Evolutionary conservation across 2,888 invertebrate genomes (phyloP).

Genomic region (Rhingia rostrata): DNA sequence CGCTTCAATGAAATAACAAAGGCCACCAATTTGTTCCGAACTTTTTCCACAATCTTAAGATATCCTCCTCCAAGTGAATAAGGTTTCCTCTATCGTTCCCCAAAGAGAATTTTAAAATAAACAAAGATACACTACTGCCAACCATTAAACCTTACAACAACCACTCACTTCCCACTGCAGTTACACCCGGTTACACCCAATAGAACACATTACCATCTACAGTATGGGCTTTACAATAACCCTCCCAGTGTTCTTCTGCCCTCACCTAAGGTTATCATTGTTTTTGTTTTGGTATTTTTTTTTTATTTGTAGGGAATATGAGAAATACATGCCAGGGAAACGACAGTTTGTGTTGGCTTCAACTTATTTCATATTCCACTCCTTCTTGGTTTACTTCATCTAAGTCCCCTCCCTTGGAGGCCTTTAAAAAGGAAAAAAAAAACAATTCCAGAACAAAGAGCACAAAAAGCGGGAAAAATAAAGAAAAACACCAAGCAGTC

Average conservation of each 20-base stretch:
- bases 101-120: conserved; percentile 2
- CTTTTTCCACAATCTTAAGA: neutral
- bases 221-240: conserved; percentile 16
- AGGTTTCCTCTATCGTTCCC: neutral
- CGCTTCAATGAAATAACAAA: neutral
- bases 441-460: conserved; percentile 42
- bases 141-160: conserved; percentile 47
- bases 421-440: conserved; percentile 10
- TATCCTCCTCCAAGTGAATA: neutral
- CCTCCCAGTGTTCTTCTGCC: neutral
- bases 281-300: conserved; percentile 64
- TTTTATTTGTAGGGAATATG: conserved; percentile 50
- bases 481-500: conserved; percentile 50
- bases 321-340: conserved; percentile 21
- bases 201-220: neutral
- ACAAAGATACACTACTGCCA: conserved; percentile 21
- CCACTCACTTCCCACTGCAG: conserved; percentile 18
- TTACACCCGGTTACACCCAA: conserved; percentile 31
- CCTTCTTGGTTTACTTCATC: conserved; percentile 7
- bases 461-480: conserved; percentile 8
- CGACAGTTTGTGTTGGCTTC: conserved; percentile 25
- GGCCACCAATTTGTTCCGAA: neutral
- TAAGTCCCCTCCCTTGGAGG: conserved; percentile 26
- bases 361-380: conserved; percentile 1
- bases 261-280: conserved; percentile 5